phyloP scores from a whole-genome alignment of 2,113 vertebrate species.

The Heterocephalus glaber region DNA sequence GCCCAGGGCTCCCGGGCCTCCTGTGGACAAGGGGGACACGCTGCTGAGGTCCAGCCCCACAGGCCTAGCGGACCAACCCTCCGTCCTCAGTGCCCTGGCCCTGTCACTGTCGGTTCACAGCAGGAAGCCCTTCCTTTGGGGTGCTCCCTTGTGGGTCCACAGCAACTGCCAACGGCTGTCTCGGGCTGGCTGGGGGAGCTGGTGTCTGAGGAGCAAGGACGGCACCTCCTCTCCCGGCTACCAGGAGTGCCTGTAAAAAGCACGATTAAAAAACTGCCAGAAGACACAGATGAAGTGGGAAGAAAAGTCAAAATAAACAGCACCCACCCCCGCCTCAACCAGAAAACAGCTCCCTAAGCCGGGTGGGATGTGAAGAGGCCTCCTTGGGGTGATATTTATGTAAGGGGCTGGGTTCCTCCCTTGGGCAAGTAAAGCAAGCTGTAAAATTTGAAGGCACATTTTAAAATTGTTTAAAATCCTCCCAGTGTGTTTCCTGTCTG shows the following conservation, averaged over 20 bases:
- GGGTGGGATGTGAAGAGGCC: conserved; percentile 55
- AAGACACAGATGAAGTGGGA: conserved; percentile 18
- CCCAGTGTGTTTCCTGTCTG: conserved; percentile 78
- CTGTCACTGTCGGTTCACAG: background rate
- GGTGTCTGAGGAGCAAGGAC: background rate
- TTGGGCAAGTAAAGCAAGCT: conserved; percentile 71
- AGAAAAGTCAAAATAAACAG: conserved; percentile 44
- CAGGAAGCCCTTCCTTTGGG: background rate
- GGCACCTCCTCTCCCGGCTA: background rate
- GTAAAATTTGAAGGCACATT: conserved; percentile 80
- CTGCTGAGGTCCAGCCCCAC: background rate
- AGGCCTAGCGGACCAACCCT: background rate
- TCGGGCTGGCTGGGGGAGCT: background rate
- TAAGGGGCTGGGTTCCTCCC: conserved; percentile 70
- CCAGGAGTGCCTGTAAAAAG: conserved; percentile 31
- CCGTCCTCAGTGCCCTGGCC: background rate
- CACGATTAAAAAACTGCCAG: background rate
- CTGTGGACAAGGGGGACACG: too few species aligned
- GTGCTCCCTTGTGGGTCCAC: background rate
- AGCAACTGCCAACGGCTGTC: background rate
- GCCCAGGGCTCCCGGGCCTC: fast-evolving
- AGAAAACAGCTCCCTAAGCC: background rate
- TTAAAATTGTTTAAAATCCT: conserved; percentile 79
- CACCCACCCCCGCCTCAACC: background rate
- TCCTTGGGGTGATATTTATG: conserved; percentile 71